Base-by-base conservation (phyloP, 2,113 vertebrate species). In the Otus sunia region DNA sequence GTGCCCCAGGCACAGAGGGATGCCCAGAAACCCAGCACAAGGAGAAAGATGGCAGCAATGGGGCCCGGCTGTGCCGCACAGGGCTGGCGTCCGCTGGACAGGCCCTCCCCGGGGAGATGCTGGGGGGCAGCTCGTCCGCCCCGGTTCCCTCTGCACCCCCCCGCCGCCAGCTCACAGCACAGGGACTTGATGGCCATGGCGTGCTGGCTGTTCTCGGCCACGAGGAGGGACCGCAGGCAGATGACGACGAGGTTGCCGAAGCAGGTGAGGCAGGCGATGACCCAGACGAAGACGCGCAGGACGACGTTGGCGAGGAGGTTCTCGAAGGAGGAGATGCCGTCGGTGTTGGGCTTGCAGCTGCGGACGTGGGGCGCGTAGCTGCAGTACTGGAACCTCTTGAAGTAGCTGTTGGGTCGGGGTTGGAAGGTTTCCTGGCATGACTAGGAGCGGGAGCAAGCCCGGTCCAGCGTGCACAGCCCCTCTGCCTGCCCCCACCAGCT, bases 351-450 rank as follows among this genome's bases (percentile, higher is more conserved):
- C 59, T 98, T 98, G 90, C 98, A 98, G 88, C 97, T 98, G 43
- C 97, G 94, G 58, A 98, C 97, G 2, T 97, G 98, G 6, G 98
- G 98, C 1, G 89, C 97, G 12, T 97, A 96, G 80, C 97, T 97
- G 86, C 97, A 98, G 91, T 97, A 98, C 81, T 97, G 96, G 92
- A 97, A 98, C 75, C 95, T 96, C 81, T 97, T 97, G 90, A 98
- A 98, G 85, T 97, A 98, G 79, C 97, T 98, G 73, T 17, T 0
- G 2, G 39, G 34, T 6, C 75, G 10, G 34, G 34, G n/a, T 16
- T 26, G 76, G 50, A 41, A 69, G 41, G 47, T 21, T n/a, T 49
- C 29, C 22, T 21, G 5, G 32, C 50, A 23, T 11, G 22, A 29
- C 15, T 2, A 2, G 30, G n/a, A 23, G 47, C 37, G 6, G 58